Evolutionary conservation across 2,797 vertebrate species (phyloP), one percentile per base, ranked within the genome.

Genomic region (Australoheros facetus): DNA sequence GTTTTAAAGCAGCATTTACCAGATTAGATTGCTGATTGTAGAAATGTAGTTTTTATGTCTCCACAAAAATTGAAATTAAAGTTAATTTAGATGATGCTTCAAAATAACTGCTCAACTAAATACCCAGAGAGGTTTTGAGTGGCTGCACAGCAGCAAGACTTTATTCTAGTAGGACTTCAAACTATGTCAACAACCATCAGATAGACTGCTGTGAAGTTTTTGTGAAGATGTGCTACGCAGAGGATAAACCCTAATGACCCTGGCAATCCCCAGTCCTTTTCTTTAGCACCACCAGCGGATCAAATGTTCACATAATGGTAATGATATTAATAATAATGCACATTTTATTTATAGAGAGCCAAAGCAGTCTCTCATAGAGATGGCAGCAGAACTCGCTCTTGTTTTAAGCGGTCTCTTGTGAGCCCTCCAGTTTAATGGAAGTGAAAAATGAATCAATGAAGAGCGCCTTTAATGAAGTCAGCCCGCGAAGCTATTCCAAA

Each of bases 361-460:
- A 55, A 55, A 53, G 72, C 2, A 4, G 16, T 6, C 26, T 14
- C 17, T 19, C n/a, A 59, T 7, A 60, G 9, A 70, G 62, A 66
- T 48, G 32, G 21, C 14, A 32, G 5, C 56, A 48, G 16, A 1
- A 28, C 62, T 34, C 12, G 3, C 9, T 48, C 64, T 57, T 32
- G 19, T 54, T 74, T 80, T 59, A 75, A 51, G 59, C 23, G 26
- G n/a, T 56, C 34, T 75, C 60, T 55, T 79, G 56, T 26, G n/a
- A 75, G 23, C 32, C 39, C 11, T n/a, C 19, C 11, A 21, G 42
- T 14, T 62, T 77, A 74, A 82, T 73, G 56, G 54, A 75, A 72
- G 48, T 32, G 19, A 3, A 9, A 69, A 69, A 83, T 83, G 37
- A 66, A 79, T 75, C 73, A 81, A 51, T 39, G 37, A 54, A 55